These are phyloP conservation scores for Ophioninae sp. DNA, from an alignment of 2,888 invertebrate species.

Conservation along the genomic window DNA sequence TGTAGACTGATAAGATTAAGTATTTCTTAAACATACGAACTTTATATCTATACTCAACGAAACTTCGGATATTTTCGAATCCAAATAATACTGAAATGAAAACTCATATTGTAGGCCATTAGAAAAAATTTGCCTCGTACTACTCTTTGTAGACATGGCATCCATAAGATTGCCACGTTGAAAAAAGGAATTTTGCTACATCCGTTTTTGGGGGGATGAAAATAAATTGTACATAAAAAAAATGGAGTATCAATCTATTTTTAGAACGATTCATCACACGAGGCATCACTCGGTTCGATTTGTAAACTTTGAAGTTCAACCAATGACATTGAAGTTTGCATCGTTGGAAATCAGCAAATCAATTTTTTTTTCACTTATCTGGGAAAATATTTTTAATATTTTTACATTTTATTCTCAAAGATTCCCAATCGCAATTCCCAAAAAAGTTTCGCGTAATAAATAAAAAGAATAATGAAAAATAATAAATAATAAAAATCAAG, in stretches of 20 bases:
- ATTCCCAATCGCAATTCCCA: too few relatives aligned
- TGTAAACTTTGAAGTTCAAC: not conserved
- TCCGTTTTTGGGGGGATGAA: not conserved
- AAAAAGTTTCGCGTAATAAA: too few relatives aligned
- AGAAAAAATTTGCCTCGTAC: not conserved
- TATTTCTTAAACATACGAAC: not conserved
- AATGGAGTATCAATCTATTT: not conserved
- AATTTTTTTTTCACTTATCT: too few relatives aligned
- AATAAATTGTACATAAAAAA: not conserved
- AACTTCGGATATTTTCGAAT: not conserved
- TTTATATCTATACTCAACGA: not conserved
- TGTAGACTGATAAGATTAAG: conserved; percentile 13
- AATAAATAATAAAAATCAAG: too few relatives aligned
- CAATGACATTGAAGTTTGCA: too few relatives aligned
- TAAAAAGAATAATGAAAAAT: too few relatives aligned
- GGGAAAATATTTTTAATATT: too few relatives aligned
- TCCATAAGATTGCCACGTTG: not conserved
- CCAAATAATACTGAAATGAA: not conserved
- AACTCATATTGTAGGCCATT: not conserved
- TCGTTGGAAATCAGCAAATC: too few relatives aligned
- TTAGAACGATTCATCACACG: not conserved
- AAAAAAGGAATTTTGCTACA: not conserved
- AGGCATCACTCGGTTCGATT: too few relatives aligned
- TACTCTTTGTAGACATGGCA: not conserved
- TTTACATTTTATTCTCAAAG: too few relatives aligned